Evolutionary conservation across 2,797 vertebrate genomes (phyloP), one percentile per base, ranked within the genome.

Genomic region (Uromys caudimaculatus): DNA sequence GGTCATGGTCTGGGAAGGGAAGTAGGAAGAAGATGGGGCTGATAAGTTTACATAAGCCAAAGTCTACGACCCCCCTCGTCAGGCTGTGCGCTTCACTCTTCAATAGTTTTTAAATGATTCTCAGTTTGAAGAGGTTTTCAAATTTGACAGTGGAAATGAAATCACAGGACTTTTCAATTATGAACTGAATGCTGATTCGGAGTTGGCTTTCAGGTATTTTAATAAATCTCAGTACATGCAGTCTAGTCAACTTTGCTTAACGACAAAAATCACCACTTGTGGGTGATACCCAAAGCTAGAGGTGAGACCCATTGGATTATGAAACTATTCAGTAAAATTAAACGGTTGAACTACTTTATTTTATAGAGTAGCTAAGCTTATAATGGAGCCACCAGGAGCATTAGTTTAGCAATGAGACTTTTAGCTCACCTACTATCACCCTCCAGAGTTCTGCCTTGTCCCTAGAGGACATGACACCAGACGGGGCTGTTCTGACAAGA

Each of bases 61-160:
- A 14, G 16, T 44, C n/a, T 60, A 38, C 0, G 4, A 47, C 32
- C 83, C 9, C 47, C 6, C 23, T 47, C 41, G 21, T 14, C 88
- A 27, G 19, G 47, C 23, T 47, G 24, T 14, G 32, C 0, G 24
- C 24, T 41, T n/a, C 54, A 19, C 24, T 54, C 13, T 41, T 0
- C n/a, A 44, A 75, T 16, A 29, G 8, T 27, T n/a, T 17, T 54
- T 38, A 71, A 71, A 96, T 19, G 9, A 47, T 67, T 67, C 73
- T 67, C n/a, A 3, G n/a, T 79, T 60, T 89, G 27, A 84, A 82
- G 71, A 91, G 73, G n/a, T 56, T 54, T 81, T 94, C 78, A 84
- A 44, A 79, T 38, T 1, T 87, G 62, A 54, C 35, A 84, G 13
- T 17, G 38, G 16, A 81, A 82, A 82, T 77, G 32, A 82, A 58